Evolutionary conservation across 2,797 vertebrate genomes (phyloP).

Genomic region (Pipistrellus pipistrellus): DNA sequence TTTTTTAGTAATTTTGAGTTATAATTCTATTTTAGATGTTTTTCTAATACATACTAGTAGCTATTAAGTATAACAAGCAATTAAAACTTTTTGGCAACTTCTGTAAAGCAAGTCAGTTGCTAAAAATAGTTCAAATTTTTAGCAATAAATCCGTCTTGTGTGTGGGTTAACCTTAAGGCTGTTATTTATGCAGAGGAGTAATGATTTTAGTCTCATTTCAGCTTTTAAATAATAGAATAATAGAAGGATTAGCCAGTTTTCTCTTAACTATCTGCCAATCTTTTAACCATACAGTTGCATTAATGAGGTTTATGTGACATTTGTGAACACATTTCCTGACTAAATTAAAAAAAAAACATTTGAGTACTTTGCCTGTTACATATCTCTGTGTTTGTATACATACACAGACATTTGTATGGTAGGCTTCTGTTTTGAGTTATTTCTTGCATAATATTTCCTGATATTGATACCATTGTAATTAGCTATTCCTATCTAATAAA

Average conservation of each 20-base stretch:
- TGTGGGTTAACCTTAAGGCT: constrained; percentile 10
- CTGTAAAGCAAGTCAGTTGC: constrained; percentile 6
- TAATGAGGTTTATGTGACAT: constrained; percentile 29
- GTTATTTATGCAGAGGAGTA: constrained; percentile 2
- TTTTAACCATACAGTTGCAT: background rate
- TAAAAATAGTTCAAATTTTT: constrained; percentile 31
- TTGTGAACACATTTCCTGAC: background rate
- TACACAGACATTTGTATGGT: background rate
- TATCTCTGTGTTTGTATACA: background rate
- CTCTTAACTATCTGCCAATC: background rate
- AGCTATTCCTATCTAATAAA: background rate
- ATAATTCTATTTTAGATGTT: constrained; percentile 22
- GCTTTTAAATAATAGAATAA: constrained; percentile 64
- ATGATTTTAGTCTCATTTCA: constrained; percentile 47
- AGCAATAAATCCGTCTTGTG: constrained; percentile 9
- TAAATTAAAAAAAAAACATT: constrained; percentile 36
- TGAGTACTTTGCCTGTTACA: constrained; percentile 54
- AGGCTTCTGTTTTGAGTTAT: constrained; percentile 40
- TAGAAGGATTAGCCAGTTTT: constrained; percentile 35
- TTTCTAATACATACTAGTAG: background rate
- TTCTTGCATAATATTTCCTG: constrained; percentile 45
- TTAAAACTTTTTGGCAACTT: constrained; percentile 39
- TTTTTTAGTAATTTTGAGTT: constrained; percentile 34
- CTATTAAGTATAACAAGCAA: constrained; percentile 36
- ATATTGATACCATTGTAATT: background rate